phyloP scores from a whole-genome alignment of 2,113 vertebrate species.

The Arizona elegans region DNA sequence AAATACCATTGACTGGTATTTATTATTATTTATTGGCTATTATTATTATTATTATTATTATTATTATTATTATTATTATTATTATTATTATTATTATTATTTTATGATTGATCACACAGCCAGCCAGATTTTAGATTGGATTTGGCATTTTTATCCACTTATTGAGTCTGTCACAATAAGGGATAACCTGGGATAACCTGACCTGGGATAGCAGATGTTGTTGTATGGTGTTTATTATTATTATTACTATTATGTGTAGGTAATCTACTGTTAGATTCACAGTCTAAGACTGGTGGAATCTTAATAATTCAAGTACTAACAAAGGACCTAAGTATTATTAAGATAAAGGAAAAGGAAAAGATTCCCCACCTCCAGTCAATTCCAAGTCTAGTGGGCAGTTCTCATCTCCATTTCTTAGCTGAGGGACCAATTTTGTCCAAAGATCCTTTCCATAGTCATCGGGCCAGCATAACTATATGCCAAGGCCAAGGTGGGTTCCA shows the following conservation, averaged over 20 bases:
- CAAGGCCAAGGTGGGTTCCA: background rate
- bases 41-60: no score
- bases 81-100: background rate
- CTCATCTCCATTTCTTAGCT: background rate
- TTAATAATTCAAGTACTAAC: background rate
- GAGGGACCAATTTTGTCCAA: background rate
- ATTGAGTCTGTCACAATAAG: background rate
- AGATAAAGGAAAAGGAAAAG: background rate
- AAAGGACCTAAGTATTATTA: background rate
- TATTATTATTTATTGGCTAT: no score
- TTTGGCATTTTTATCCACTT: background rate
- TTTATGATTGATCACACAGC: background rate
- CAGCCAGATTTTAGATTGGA: background rate
- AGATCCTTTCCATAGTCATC: background rate
- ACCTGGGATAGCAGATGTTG: background rate
- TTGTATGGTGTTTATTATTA: background rate
- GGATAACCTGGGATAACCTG: no score
- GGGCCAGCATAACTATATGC: background rate
- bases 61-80: no score
- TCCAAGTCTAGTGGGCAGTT: background rate
- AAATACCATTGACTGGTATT: no score
- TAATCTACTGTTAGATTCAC: background rate
- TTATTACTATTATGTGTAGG: background rate
- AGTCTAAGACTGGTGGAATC: background rate
- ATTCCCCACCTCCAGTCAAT: background rate